Percentiles rank a stretch among this genome's conserved stretches.
Evolutionary conservation across 2,113 vertebrate species (phyloP).

Genomic region (Cynopterus brachyotis): DNA sequence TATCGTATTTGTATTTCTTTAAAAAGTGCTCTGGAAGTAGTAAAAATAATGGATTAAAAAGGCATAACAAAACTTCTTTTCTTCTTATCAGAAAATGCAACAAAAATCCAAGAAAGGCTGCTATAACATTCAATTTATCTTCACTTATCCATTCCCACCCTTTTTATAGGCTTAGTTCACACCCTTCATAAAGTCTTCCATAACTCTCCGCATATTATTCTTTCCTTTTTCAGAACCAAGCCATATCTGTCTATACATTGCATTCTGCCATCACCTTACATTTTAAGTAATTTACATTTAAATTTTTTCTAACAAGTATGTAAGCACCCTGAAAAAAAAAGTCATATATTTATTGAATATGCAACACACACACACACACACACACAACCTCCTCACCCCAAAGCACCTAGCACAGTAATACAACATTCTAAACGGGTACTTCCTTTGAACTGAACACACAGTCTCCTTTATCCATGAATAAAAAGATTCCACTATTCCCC

Average conservation of each 20-base stretch:
- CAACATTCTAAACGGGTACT: not conserved
- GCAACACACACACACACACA: not conserved
- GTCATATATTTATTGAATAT: not conserved
- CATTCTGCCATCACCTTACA: not conserved
- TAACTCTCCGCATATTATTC: not conserved
- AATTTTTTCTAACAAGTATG: not conserved
- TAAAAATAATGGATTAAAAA: not conserved
- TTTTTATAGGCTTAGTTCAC: not conserved
- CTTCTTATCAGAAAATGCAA: not conserved
- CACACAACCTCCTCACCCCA: not conserved
- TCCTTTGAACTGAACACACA: not conserved
- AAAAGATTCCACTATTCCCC: slow-evolving; percentile 1
- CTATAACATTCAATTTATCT: not conserved
- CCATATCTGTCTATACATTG: not conserved
- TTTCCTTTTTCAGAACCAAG: slow-evolving; percentile 19
- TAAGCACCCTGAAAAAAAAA: not conserved
- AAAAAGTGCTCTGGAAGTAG: not conserved
- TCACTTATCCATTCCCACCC: not conserved
- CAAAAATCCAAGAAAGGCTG: not conserved
- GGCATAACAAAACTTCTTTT: not conserved
- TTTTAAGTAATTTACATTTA: slow-evolving; percentile 27
- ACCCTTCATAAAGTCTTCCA: not conserved
- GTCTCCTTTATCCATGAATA: not conserved
- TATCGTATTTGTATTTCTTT: not conserved
- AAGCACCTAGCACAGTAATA: not conserved